Base-by-base conservation (phyloP, 2,888 invertebrate genomes). In the Athripsodes cinereus region DNA sequence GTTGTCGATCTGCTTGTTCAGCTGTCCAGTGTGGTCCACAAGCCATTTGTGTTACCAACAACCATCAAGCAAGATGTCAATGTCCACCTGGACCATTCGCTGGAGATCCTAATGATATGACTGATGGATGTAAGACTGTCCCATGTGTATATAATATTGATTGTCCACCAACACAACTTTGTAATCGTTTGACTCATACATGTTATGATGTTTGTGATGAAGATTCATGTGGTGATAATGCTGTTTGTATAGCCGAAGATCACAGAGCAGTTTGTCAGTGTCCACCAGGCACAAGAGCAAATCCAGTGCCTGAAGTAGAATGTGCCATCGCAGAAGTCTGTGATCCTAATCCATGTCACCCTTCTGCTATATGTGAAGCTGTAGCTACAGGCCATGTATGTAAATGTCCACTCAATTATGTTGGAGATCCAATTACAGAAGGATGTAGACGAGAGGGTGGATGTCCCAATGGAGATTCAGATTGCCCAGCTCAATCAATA, bases 131-230 rank as follows among this genome's bases (percentile, higher is more conserved):
- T 68, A 81, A 85, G 72, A 81, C 85, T 57, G 91, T 92, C 5
- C 88, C 91, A 2, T 93, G 92, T 69, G 89, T 92, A 35, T 92
- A 92, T 69, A 92, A 92, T 68, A 83, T 85, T 51, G 92, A 92
- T 68, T 93, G 93, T 68, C 87, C 88, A 31, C 76, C 85, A 1
- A 81, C 85, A 58, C 88, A 93, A 70, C 74, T 91, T 55, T 94
- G 94, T 70, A 88, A 94, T 69, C 81, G 93, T 54, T 74, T 92
- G 69, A 87, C 88, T 1, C 88, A 92, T 69, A 87, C 86, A 20
- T 95, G 94, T 67, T 82, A 84, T 66, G 86, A 89, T 69, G 90
- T 87, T 6, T 94, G 93, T 68, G 83, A 85, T 62, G 87, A 88
- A 69, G 86, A 88, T 65, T 85, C 89, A 1, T 95, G 94, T 67